phyloP scores from a whole-genome alignment of 2,888 invertebrate species.

The Meganola albula region DNA sequence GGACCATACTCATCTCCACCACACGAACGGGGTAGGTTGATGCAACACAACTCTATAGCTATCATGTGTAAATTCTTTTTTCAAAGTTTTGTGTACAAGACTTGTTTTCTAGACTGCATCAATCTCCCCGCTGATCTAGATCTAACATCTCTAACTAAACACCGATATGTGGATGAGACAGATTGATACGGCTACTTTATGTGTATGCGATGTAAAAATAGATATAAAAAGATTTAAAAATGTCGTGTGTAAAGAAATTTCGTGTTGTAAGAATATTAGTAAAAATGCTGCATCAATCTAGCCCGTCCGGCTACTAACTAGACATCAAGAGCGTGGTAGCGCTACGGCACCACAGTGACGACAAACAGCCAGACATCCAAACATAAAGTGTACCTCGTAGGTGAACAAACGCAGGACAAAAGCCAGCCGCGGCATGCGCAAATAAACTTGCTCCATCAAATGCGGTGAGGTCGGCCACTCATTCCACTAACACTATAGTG shows the following conservation, averaged over 20 bases:
- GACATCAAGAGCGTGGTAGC: conserved; percentile 65
- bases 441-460: conserved; percentile 74
- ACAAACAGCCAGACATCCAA: conserved; percentile 67
- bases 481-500: conserved; percentile 74
- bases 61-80: too few relatives aligned
- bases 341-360: conserved; percentile 63
- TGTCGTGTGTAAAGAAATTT: background rate
- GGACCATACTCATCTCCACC: conserved; percentile 55
- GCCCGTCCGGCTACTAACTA: conserved; percentile 52
- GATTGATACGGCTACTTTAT: conserved; percentile 49
- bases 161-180: conserved; percentile 42
- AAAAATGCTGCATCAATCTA: conserved; percentile 56
- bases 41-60: conserved; percentile 27
- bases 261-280: background rate
- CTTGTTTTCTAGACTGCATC: too few relatives aligned
- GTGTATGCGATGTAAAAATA: background rate
- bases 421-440: conserved; percentile 75
- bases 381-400: conserved; percentile 68
- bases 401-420: conserved; percentile 70
- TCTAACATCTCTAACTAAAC: conserved; percentile 51
- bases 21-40: conserved; percentile 53
- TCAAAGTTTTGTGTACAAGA: too few relatives aligned
- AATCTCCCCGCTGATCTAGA: conserved; percentile 49
- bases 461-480: conserved; percentile 77
- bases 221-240: background rate